These are phyloP conservation scores for Ptyas mucosa DNA, from an alignment of 2,113 vertebrate genomes.

Conservation along the genomic window DNA sequence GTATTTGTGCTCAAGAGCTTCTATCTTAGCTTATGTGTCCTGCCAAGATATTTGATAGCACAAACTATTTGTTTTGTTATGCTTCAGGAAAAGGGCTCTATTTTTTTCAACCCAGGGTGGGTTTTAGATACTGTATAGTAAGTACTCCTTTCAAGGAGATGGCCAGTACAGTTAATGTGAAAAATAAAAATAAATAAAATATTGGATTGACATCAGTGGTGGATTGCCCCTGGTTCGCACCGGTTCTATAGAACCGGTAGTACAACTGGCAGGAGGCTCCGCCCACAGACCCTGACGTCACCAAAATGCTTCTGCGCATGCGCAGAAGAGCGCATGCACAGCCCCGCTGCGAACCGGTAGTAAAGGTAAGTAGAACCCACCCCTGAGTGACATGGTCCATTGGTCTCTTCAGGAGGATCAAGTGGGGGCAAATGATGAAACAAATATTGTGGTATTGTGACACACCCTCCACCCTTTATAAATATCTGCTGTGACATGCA, in stretches of 20 bases:
- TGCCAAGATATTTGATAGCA: not conserved
- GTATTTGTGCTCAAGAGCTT: not conserved
- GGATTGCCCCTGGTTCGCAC: too few relatives aligned
- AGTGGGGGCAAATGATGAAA: not conserved
- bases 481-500: not conserved
- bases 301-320: too few relatives aligned
- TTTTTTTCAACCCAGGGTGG: not conserved
- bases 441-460: not conserved
- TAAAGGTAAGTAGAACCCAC: too few relatives aligned
- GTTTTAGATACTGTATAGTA: not conserved
- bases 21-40: not conserved
- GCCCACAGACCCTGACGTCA: too few relatives aligned
- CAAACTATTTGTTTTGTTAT: not conserved
- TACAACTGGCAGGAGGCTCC: too few relatives aligned
- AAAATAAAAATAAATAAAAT: not conserved
- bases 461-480: not conserved
- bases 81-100: not conserved
- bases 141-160: not conserved
- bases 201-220: too few relatives aligned
- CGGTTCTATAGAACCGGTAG: too few relatives aligned
- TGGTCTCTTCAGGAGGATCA: not conserved
- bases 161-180: not conserved
- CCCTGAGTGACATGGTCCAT: not conserved
- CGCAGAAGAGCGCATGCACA: too few relatives aligned
- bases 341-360: too few relatives aligned